Conservation (phyloP, 2,888 invertebrate genomes). For the Drosophila siamana region DNA sequence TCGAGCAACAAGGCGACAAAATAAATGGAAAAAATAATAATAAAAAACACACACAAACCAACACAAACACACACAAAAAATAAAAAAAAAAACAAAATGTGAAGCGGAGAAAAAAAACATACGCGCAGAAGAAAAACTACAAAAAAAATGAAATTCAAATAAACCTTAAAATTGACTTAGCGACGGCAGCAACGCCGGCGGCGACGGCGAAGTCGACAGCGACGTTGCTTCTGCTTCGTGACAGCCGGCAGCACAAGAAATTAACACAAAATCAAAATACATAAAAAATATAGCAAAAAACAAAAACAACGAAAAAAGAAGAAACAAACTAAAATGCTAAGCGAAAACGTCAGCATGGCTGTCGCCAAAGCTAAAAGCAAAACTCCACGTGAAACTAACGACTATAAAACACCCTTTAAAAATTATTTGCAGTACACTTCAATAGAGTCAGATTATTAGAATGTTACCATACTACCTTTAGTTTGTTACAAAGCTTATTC, state of each 20-base stretch:
- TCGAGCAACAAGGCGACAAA: conserved; percentile 51
- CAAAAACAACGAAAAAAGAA: not conserved
- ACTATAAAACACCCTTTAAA: conserved; percentile 28
- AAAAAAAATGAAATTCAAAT: conserved; percentile 75
- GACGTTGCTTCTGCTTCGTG: conserved; percentile 24
- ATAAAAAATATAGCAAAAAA: conserved; percentile 21
- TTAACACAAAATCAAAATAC: conserved; percentile 68
- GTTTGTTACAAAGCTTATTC: not conserved
- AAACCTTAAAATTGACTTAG: conserved; percentile 79
- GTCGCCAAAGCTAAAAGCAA: conserved; percentile 32
- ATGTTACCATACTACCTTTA: too few relatives aligned
- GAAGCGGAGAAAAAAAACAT: conserved; percentile 18
- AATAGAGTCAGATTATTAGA: not conserved
- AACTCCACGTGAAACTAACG: not conserved
- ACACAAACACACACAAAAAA: not conserved
- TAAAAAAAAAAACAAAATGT: conserved; percentile 21
- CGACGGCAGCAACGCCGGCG: conserved; percentile 49
- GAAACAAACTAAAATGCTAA: conserved; percentile 42
- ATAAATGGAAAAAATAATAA: conserved; percentile 38
- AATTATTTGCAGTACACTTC: not conserved
- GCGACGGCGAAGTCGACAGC: conserved; percentile 19
- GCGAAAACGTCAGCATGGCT: conserved; percentile 57
- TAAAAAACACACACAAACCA: conserved; percentile 2
- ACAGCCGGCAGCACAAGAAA: conserved; percentile 69
- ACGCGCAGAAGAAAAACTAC: conserved; percentile 57